phyloP scores from a whole-genome alignment of 2,888 invertebrate genomes.

The Caenorhabditis becei region DNA sequence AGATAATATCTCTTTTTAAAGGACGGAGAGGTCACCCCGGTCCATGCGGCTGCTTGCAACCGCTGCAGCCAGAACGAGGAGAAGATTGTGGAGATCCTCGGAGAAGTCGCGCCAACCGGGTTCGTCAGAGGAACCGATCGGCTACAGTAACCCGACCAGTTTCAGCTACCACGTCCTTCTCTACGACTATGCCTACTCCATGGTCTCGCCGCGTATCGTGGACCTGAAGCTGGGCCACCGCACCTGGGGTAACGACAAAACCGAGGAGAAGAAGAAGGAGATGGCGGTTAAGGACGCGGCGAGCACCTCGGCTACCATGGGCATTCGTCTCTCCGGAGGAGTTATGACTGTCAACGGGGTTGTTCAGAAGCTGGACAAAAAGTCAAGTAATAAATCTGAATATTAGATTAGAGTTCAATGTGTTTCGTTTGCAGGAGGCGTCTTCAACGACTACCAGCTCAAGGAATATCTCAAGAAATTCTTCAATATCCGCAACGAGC shows the following conservation, averaged over 20 bases:
- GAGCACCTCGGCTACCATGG: neutral
- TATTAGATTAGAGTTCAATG: too few relatives aligned
- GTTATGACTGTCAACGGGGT: neutral
- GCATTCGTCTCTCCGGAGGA: neutral
- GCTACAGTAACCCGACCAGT: too few relatives aligned
- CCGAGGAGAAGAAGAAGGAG: neutral
- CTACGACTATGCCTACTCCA: neutral
- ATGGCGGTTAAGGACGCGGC: neutral
- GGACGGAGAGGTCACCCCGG: neutral
- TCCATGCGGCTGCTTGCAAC: neutral
- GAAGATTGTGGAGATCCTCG: neutral
- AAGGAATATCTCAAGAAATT: neutral
- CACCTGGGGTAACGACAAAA: neutral
- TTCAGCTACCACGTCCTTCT: neutral
- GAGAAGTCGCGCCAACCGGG: neutral
- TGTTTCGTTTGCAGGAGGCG: neutral
- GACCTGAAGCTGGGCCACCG: slow-evolving; percentile 9
- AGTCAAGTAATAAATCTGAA: too few relatives aligned
- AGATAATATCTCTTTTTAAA: neutral
- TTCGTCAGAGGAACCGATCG: too few relatives aligned
- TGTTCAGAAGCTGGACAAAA: neutral
- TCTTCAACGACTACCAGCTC: neutral
- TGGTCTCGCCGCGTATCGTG: neutral
- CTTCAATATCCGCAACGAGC: neutral
- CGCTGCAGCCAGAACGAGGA: neutral